Base-by-base conservation (phyloP, 1,140 invertebrate species). In the Scaptomyza graminum region DNA sequence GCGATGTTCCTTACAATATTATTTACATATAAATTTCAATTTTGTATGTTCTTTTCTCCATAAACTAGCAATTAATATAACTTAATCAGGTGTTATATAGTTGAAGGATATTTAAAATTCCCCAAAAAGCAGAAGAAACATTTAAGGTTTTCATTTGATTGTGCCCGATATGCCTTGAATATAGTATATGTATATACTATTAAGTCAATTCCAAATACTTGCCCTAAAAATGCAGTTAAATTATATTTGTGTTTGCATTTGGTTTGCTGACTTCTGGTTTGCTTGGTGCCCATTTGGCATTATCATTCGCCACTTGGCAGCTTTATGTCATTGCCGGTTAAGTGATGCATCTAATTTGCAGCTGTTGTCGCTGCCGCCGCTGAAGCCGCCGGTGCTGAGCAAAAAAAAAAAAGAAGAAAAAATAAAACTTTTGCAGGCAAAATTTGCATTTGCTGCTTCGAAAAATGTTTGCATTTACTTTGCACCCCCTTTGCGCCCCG, bases 291-390 rank as follows among this genome's bases (percentile, higher is more conserved):
- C 59, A 41, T 62, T 51, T 15, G 59, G 47, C 46, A 22, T 49
- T 31, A 60, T 46, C 43, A 47, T 60, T 75, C 76, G 74, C 74
- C 76, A 71, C 71, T 75, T 80, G 72, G 72, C 71, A 81, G 81
- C 81, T 81, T 84, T 85, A 84, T 85, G 82, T 85, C 83, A 81
- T 82, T 85, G 74, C 83, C 74, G 81, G 81, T 85, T 85, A 85
- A 85, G 82, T 79, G 81, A 85, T 85, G 81, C 81, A 79, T 87
- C 82, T 85, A 85, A 85, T 85, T 85, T 85, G 82, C 82, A 85
- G 82, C 74, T 87, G 82, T 73, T 82, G 74, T 66, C 51, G 46
- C 60, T 64, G 55, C 9, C 5, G 34, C 43, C 12, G 46, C 60
- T 64, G 55, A 6, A 2, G 34, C 43, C 12, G 60, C 52, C 57